phyloP scores from a whole-genome alignment of 2,113 vertebrate genomes.

The Cryptoleucopteryx plumbea region DNA sequence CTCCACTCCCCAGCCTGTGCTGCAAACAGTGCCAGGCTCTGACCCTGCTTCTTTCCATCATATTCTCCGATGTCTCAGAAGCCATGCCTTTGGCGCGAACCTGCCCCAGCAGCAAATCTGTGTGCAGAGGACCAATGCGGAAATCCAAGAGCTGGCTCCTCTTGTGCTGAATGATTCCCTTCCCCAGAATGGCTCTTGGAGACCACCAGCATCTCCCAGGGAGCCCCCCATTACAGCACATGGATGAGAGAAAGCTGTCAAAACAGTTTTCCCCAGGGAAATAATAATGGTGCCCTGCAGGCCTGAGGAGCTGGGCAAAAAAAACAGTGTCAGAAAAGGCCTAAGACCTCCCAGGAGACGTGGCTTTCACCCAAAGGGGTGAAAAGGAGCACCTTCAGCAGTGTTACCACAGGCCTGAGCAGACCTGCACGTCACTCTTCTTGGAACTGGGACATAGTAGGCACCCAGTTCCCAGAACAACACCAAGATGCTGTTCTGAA shows the following conservation, averaged over 20 bases:
- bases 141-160: background rate
- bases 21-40: too few relatives aligned
- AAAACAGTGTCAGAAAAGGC: background rate
- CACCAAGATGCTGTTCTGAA: too few relatives aligned
- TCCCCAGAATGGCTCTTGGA: background rate
- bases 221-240: background rate
- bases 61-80: too few relatives aligned
- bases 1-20: too few relatives aligned
- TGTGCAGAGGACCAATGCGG: background rate
- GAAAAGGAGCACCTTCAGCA: background rate
- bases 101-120: background rate
- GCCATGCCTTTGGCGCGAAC: background rate
- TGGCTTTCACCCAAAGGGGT: background rate
- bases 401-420: background rate
- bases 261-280: background rate
- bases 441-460: too few relatives aligned
- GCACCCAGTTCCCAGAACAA: too few relatives aligned
- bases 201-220: background rate
- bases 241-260: background rate
- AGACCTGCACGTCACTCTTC: background rate
- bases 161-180: background rate
- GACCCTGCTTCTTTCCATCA: too few relatives aligned
- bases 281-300: background rate
- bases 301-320: background rate
- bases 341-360: background rate